Evolutionary conservation across 2,888 invertebrate species (phyloP), one percentile per base, ranked within the genome.

Genomic region (Meliscaeva auricollis): DNA sequence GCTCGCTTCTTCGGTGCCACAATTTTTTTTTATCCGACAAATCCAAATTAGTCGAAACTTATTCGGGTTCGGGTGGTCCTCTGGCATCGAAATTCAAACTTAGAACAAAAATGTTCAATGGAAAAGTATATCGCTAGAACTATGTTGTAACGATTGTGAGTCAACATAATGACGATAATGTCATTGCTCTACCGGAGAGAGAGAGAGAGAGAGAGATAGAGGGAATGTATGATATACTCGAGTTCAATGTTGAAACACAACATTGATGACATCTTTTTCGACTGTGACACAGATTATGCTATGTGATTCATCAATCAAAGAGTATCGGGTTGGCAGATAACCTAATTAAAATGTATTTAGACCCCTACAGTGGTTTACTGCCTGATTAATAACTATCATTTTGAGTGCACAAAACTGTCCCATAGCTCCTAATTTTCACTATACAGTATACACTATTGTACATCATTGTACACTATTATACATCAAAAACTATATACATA

Each of bases 231-330:
- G n/a, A n/a, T n/a, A n/a, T n/a, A n/a, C n/a, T n/a, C n/a, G 8
- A 50, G 4, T 50, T 11, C 46, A 46, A n/a, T n/a, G 32, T 64
- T 64, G 44, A 64, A 46, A 46, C 30, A 44, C 44, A 46, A 44
- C 7, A 44, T 4, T 9, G 17, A 54, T 56, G 52, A 62, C 54
- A 13, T 26, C n/a, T 17, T 35, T 46, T 62, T 52, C 3, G 5
- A 7, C 9, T 56, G 3, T 68, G 22, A 26, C 46, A 35, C 11
- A 13, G 60, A 3, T 48, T 30, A 30, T 50, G 60, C 54, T 60
- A 54, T 68, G 66, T 81, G 81, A 81, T 70, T 81, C 81, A 81
- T 66, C 38, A 38, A 41, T 22, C 20, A 30, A 20, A 69, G 62
- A 75, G 62, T 54, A 30, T 54, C n/a, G 54, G 44, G 62, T n/a